These are phyloP conservation scores for Hippocampus comes DNA, from an alignment of 2,113 vertebrate species.

Conservation along the genomic window DNA sequence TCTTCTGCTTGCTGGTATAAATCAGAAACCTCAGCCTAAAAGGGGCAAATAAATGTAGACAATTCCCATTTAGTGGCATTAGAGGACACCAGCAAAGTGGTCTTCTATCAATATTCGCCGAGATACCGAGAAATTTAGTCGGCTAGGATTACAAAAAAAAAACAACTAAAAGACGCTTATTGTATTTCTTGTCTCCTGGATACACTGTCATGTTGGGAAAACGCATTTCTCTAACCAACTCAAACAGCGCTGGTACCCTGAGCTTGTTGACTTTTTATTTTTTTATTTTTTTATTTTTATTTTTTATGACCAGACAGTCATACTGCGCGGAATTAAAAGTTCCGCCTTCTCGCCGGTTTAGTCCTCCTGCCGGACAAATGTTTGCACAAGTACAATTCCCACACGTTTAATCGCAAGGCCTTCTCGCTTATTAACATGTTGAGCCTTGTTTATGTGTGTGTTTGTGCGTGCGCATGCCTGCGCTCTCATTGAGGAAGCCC, in stretches of 20 bases:
- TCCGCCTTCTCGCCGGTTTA: neutral
- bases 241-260: conserved; percentile 2
- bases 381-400: neutral
- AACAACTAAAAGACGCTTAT: conserved; percentile 12
- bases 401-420: neutral
- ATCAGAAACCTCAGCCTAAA: neutral
- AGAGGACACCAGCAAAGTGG: conserved; percentile 18
- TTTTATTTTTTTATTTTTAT: too few relatives aligned
- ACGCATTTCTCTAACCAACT: conserved; percentile 24
- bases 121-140: conserved; percentile 32
- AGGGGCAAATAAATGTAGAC: conserved; percentile 4
- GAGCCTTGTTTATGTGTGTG: conserved; percentile 3
- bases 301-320: conserved; percentile 11
- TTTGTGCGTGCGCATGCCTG: conserved; percentile 15
- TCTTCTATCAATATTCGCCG: conserved; percentile 19
- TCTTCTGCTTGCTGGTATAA: neutral
- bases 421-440: conserved; percentile 1
- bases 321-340: conserved; percentile 29
- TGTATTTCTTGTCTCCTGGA: conserved; percentile 60
- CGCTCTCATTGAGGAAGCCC: conserved; percentile 36
- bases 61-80: conserved; percentile 16
- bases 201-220: conserved; percentile 40
- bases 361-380: neutral
- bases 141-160: conserved; percentile 20
- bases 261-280: conserved; percentile 23